These are phyloP conservation scores for Perognathus longimembris DNA, from an alignment of 2,113 vertebrate genomes.

Conservation along the genomic window DNA sequence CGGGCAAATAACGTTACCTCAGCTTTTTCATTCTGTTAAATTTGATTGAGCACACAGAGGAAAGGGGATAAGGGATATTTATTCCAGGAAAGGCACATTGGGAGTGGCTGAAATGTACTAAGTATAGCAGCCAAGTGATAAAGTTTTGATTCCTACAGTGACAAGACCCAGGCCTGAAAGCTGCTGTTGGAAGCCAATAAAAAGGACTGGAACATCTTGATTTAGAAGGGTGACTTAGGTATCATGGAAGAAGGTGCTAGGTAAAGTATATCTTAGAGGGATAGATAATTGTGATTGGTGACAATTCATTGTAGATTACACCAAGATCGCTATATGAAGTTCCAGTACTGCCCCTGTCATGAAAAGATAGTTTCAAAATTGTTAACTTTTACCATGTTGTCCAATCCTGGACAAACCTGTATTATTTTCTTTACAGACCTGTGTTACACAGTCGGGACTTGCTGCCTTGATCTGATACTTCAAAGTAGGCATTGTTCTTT, in stretches of 20 bases:
- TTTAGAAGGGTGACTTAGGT: background rate
- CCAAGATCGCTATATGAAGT: background rate
- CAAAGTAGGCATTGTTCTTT: background rate
- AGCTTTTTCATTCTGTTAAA: conserved; percentile 41
- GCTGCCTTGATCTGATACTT: background rate
- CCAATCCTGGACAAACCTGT: background rate
- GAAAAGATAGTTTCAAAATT: background rate
- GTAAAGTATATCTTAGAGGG: background rate
- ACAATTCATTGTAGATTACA: background rate
- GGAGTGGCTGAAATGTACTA: conserved; percentile 52
- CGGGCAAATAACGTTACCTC: background rate
- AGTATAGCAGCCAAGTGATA: conserved; percentile 66
- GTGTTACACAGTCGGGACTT: background rate
- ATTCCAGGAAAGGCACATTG: conserved; percentile 52
- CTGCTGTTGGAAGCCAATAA: conserved; percentile 30
- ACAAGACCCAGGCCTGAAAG: conserved; percentile 32
- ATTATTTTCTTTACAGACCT: background rate
- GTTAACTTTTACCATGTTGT: background rate
- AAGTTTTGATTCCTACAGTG: conserved; percentile 64
- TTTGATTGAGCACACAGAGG: conserved; percentile 50
- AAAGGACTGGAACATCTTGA: background rate
- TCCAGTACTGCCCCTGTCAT: background rate
- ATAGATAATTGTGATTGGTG: background rate
- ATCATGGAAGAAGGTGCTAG: background rate
- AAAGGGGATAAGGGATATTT: conserved; percentile 59